Evolutionary conservation across 1,140 invertebrate genomes (phyloP).

Genomic region (Drusus annulatus): DNA sequence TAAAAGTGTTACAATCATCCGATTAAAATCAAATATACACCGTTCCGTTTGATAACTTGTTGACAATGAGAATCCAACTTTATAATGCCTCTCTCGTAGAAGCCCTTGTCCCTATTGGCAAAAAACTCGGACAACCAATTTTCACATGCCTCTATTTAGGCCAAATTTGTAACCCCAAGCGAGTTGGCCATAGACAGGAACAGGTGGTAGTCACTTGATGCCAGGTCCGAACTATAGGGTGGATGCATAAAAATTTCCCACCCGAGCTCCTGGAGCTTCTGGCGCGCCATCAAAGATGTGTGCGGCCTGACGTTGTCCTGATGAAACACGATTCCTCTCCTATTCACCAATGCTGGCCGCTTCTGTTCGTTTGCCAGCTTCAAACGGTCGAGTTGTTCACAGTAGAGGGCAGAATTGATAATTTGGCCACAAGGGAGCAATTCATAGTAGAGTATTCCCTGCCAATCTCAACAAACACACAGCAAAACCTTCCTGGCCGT

Average conservation of each 20-base stretch:
- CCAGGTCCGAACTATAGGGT: constrained; percentile 22
- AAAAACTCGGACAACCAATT: constrained; percentile 10
- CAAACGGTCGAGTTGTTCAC: constrained; percentile 21
- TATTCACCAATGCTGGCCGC: constrained; percentile 24
- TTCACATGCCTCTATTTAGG: not conserved
- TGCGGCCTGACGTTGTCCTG: constrained; percentile 20
- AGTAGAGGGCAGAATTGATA: not conserved
- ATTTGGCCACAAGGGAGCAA: not conserved
- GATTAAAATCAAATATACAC: not conserved
- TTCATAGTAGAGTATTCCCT: constrained; percentile 26
- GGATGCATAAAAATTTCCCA: constrained; percentile 20
- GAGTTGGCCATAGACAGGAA: constrained; percentile 17
- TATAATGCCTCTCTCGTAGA: not conserved
- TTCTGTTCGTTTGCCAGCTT: constrained; percentile 18
- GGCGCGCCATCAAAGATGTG: constrained; percentile 19
- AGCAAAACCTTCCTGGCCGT: constrained; percentile 17
- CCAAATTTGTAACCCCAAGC: constrained; percentile 7
- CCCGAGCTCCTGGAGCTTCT: constrained; percentile 14
- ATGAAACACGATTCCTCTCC: constrained; percentile 20
- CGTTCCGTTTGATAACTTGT: too few relatives aligned
- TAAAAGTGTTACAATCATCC: constrained; percentile 11
- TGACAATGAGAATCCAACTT: not conserved
- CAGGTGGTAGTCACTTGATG: constrained; percentile 16
- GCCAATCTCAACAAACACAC: constrained; percentile 18
- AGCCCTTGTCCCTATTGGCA: constrained; percentile 11